These are phyloP conservation scores for Drosophila quadrilineata DNA, from an alignment of 1,140 invertebrate species.

Conservation along the genomic window DNA sequence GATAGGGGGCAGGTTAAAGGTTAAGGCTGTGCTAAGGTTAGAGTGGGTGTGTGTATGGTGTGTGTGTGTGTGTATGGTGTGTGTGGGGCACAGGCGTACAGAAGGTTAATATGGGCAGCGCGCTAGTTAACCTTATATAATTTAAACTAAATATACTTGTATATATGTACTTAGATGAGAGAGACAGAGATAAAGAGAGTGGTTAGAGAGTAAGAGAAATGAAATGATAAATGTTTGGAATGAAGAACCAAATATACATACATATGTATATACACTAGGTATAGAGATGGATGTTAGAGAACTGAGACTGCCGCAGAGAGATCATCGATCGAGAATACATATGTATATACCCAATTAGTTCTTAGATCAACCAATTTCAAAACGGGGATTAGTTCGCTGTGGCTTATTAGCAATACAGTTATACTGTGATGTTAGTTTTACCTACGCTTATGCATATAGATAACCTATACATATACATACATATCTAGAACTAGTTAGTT, in stretches of 20 bases:
- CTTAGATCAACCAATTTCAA: too few species aligned
- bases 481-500: too few species aligned
- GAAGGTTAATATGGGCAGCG: slow-evolving; percentile 56
- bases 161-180: slow-evolving; percentile 1
- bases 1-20: too few species aligned
- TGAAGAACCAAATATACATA: slow-evolving; percentile 23
- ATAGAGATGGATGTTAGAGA: too few species aligned
- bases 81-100: slow-evolving; percentile 42
- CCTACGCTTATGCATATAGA: too few species aligned
- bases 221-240: slow-evolving; percentile 25
- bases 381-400: too few species aligned
- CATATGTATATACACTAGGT: too few species aligned
- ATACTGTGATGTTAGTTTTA: too few species aligned
- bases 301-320: neutral
- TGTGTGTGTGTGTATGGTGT: slow-evolving; percentile 12
- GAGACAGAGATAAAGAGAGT: slow-evolving; percentile 10
- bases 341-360: too few species aligned
- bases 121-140: slow-evolving; percentile 58
- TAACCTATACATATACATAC: too few species aligned
- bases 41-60: slow-evolving; percentile 9
- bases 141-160: slow-evolving; percentile 38
- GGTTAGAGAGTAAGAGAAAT: slow-evolving; percentile 17
- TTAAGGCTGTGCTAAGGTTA: slow-evolving; percentile 26
- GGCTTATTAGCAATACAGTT: too few species aligned
- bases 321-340: too few species aligned